Percentiles rank a stretch among this genome's conserved stretches.
Conservation (phyloP, 1,140 invertebrate species). For the Caligus rogercresseyi region DNA sequence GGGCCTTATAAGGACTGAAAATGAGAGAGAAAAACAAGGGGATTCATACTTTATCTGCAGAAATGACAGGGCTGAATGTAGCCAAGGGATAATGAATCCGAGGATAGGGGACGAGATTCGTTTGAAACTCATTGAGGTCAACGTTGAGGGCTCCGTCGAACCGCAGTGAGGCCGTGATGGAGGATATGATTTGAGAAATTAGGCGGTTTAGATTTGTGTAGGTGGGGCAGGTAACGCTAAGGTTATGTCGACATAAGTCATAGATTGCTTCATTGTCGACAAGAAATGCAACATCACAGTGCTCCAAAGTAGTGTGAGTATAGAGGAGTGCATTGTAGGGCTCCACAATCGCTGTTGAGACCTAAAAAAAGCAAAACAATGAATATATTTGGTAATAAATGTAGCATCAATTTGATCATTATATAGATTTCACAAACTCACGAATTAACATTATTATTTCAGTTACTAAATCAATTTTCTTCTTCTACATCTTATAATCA, state of each 20-base stretch:
- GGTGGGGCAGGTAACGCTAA: constrained; percentile 40
- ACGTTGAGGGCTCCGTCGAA: constrained; percentile 48
- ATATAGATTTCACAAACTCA: no score
- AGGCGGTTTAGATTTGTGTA: constrained; percentile 39
- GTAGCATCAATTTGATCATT: no score
- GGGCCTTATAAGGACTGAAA: no score
- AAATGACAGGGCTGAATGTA: constrained; percentile 30
- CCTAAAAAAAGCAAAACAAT: constrained; percentile 22
- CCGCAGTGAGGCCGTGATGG: constrained; percentile 61
- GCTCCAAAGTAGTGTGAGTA: constrained; percentile 47
- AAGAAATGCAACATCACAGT: constrained; percentile 48
- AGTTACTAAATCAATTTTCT: no score
- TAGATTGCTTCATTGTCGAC: constrained; percentile 55
- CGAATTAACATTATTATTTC: no score
- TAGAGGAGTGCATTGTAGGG: constrained; percentile 49
- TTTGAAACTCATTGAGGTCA: constrained; percentile 46
- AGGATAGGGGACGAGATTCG: constrained; percentile 41
- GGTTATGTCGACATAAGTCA: constrained; percentile 44
- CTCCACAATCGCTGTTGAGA: constrained; percentile 45
- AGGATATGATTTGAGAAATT: constrained; percentile 53
- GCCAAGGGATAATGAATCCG: constrained; percentile 31
- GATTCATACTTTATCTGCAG: constrained; percentile 28
- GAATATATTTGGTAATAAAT: no score
- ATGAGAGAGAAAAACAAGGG: no score
- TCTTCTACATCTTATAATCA: no score